Conservation (phyloP, 1,140 invertebrate genomes). For the Sarcophaga bullata region DNA sequence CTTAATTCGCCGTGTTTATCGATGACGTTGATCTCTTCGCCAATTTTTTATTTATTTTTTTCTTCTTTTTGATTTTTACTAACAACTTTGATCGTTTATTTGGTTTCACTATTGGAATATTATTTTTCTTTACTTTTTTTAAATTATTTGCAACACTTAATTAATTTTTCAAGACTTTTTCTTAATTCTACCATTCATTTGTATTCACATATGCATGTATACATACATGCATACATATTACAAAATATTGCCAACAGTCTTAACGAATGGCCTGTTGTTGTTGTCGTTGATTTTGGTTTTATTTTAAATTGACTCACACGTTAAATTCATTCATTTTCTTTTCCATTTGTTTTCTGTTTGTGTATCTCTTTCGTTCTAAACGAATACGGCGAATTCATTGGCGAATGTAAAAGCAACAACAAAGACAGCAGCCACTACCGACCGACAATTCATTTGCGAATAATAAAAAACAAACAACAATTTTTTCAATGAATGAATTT, state of each 20-base stretch:
- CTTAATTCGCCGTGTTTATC: slow-evolving; percentile 25
- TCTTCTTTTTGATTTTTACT: background rate
- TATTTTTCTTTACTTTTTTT: background rate
- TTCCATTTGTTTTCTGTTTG: background rate
- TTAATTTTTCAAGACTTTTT: background rate
- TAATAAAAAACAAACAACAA: background rate
- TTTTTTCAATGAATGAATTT: slow-evolving; percentile 40
- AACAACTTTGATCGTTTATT: background rate
- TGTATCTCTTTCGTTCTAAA: background rate
- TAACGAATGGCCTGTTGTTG: too few relatives aligned
- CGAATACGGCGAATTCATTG: slow-evolving; percentile 17
- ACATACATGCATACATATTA: background rate
- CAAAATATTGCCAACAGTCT: too few relatives aligned
- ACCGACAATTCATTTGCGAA: slow-evolving; percentile 30
- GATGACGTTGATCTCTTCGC: slow-evolving; percentile 33
- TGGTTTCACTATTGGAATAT: background rate
- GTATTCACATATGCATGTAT: too few relatives aligned
- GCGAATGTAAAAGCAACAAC: slow-evolving; percentile 14
- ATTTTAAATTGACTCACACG: background rate
- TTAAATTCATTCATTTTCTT: slow-evolving; percentile 11
- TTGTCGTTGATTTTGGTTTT: background rate
- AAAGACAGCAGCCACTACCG: slow-evolving; percentile 8
- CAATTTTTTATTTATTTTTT: background rate
- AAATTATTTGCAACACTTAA: background rate
- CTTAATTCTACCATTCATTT: background rate